Evolutionary conservation across 2,797 vertebrate genomes (phyloP), one percentile per base, ranked within the genome.

Genomic region (Gymnoscopelus microlampas): DNA sequence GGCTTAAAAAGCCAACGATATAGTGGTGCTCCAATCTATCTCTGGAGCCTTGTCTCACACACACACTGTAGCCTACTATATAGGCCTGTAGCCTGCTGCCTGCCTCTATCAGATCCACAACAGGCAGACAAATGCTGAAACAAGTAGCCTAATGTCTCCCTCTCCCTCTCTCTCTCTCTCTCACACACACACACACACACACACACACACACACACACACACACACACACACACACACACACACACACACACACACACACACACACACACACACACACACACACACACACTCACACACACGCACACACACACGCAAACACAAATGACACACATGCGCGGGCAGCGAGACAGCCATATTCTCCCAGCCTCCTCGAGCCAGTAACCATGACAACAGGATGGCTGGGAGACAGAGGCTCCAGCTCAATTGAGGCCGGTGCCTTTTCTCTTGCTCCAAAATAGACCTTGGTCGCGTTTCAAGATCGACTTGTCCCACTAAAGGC

Each of bases 301-400:
- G n/a, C 48, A 53, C 26, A n/a, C 8, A 13, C 35, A 62, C 14
- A 24, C 13, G n/a, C 48, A 53, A 14, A n/a, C 8, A 13, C 35
- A 62, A n/a, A n/a, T n/a, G n/a, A n/a, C 14, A 47, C 74, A 76
- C 73, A 81, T 79, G 84, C 72, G 85, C 88, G 91, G 94, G 32
- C 5, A 29, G 32, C 5, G 94, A 93, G 93, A 90, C 83, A 94
- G 95, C 92, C 93, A 95, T 94, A 93, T 93, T 95, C 93, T 93
- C 94, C 93, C 92, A 95, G 94, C 95, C 96, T 97, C 96, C 92
- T 93, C 80, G 47, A 93, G 93, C 93, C 94, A 92, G 97, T 98
- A 96, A 96, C 97, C 97, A 98, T 98, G 97, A 97, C 97, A 98
- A 98, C 97, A 94, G 86, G 93, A 95, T 95, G 96, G 96, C 95